phyloP scores from a whole-genome alignment of 1,140 invertebrate species.

The Pteromalus puparum region DNA sequence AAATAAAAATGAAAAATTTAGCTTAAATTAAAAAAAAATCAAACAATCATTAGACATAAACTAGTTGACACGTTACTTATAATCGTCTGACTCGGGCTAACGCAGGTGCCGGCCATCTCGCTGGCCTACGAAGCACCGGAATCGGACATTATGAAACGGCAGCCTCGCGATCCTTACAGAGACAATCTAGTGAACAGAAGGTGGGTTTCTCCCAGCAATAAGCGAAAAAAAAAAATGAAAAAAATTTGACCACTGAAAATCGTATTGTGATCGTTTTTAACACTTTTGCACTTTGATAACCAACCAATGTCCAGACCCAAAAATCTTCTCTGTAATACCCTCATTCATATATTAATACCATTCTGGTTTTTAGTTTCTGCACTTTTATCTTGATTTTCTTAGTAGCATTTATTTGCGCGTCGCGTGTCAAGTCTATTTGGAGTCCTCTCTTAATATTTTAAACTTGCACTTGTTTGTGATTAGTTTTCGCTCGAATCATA shows the following conservation, averaged over 20 bases:
- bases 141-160: conserved; percentile 97
- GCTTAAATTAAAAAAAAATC: not conserved
- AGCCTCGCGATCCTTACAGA: conserved; percentile 93
- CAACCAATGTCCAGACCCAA: not conserved
- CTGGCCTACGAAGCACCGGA: conserved; percentile 97
- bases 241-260: conserved; percentile 31
- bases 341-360: not conserved
- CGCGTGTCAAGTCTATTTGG: too few relatives aligned
- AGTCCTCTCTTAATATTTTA: too few relatives aligned
- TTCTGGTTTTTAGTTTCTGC: not conserved
- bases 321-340: not conserved
- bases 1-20: not conserved
- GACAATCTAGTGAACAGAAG: conserved; percentile 97
- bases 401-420: not conserved
- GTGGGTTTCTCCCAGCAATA: conserved; percentile 70
- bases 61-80: conserved; percentile 40
- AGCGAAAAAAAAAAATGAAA: not conserved
- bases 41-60: conserved; percentile 28
- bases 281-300: conserved; percentile 44
- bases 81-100: conserved; percentile 48
- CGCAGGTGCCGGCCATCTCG: conserved; percentile 95
- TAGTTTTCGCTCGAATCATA: not conserved
- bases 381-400: conserved; percentile 1
- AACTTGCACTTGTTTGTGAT: not conserved
- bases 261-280: conserved; percentile 21